A percentile compares a stretch with the other conserved stretches of the same genome.
phyloP scores from a whole-genome alignment of 2,797 vertebrate species.

The Linurgus olivaceus region DNA sequence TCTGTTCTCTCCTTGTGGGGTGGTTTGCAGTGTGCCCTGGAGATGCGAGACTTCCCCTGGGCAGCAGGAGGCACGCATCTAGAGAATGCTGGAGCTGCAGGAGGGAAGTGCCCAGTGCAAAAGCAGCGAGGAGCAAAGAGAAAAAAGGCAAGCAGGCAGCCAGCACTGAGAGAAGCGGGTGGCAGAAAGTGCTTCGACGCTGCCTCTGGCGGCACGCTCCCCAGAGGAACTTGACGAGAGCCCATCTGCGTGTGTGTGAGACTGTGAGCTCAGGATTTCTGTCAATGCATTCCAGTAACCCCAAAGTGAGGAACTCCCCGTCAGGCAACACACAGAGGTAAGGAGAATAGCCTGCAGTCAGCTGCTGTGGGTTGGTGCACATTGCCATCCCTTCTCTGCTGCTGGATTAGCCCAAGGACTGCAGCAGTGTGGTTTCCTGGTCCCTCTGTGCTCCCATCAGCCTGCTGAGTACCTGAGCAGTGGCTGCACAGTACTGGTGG shows the following conservation, averaged over 20 bases:
- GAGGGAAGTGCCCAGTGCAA: constrained; percentile 92
- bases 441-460: neutral
- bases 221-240: constrained; percentile 86
- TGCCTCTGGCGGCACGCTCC: constrained; percentile 68
- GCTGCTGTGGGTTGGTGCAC: neutral
- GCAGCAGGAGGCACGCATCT: constrained; percentile 87
- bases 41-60: constrained; percentile 95
- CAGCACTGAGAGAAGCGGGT: constrained; percentile 72
- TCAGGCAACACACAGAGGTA: constrained; percentile 99
- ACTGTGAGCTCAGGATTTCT: constrained; percentile 88
- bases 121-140: constrained; percentile 92
- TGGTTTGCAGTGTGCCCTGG: constrained; percentile 87
- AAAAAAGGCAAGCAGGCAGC: constrained; percentile 89
- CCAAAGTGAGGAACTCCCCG: constrained; percentile 98
- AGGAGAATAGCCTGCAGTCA: constrained; percentile 43
- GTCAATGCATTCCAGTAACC: constrained; percentile 99
- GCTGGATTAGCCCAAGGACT: neutral
- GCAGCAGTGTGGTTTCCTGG: neutral
- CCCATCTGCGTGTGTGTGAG: constrained; percentile 82
- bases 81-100: constrained; percentile 98
- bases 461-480: rapidly evolving
- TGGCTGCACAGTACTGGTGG: neutral
- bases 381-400: neutral
- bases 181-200: constrained; percentile 62
- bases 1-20: constrained; percentile 4